These are phyloP conservation scores for Drosophila sp. DNA, from an alignment of 1,140 invertebrate genomes.

Conservation along the genomic window DNA sequence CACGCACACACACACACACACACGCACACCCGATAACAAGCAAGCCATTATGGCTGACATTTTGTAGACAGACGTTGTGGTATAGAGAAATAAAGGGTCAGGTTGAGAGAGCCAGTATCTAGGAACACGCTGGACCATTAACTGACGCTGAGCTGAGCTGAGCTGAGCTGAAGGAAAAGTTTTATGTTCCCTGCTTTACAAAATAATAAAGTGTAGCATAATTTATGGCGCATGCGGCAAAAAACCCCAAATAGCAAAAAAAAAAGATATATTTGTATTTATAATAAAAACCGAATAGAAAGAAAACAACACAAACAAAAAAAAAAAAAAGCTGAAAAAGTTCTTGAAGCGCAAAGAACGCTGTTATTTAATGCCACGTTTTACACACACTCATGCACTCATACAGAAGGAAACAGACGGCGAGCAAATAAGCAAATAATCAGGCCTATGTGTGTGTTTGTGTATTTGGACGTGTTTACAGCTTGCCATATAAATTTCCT, in stretches of 20 bases:
- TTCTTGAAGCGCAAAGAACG: slow-evolving; percentile 62
- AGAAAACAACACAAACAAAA: slow-evolving; percentile 5
- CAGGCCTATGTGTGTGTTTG: slow-evolving; percentile 31
- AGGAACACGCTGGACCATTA: slow-evolving; percentile 25
- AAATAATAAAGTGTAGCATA: slow-evolving; percentile 77
- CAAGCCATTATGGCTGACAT: slow-evolving; percentile 37
- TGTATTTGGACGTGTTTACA: slow-evolving; percentile 41
- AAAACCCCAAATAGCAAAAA: slow-evolving; percentile 3
- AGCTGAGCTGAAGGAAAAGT: slow-evolving; percentile 33
- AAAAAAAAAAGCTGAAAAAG: slow-evolving; percentile 36
- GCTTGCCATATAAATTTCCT: slow-evolving; percentile 62
- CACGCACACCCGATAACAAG: slow-evolving; percentile 27
- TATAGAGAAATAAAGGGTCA: slow-evolving; percentile 42
- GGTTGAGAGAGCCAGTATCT: slow-evolving; percentile 23
- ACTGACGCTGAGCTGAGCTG: slow-evolving; percentile 32
- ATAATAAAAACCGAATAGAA: slow-evolving; percentile 22
- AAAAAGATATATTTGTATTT: slow-evolving; percentile 9
- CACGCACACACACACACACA: neutral
- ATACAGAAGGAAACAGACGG: slow-evolving; percentile 16
- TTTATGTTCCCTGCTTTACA: slow-evolving; percentile 55
- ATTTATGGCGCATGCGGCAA: slow-evolving; percentile 61
- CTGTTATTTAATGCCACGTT: slow-evolving; percentile 64
- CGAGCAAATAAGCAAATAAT: slow-evolving; percentile 69
- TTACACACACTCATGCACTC: slow-evolving; percentile 33
- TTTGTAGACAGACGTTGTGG: neutral